phyloP scores from a whole-genome alignment of 2,113 vertebrate genomes.

The Turdus rufiventris region DNA sequence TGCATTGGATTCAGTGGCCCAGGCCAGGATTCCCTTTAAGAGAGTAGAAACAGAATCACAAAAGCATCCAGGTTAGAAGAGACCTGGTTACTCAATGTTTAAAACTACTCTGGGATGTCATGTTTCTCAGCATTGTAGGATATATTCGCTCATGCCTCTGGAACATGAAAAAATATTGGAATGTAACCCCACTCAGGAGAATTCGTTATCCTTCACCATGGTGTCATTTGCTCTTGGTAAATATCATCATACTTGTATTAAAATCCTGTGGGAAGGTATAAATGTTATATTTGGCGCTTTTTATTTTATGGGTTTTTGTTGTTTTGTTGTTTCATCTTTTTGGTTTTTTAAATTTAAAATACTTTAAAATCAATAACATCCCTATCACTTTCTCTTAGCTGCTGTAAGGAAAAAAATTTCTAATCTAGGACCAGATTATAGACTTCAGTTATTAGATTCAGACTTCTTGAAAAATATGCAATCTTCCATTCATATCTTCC shows the following conservation, averaged over 20 bases:
- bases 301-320: not conserved
- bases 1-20: not conserved
- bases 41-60: not conserved
- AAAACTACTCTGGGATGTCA: not conserved
- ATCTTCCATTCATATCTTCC: not conserved
- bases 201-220: not conserved
- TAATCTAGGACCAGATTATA: not conserved
- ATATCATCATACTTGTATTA: not conserved
- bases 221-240: not conserved
- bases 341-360: not conserved
- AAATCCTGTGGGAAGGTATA: not conserved
- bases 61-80: not conserved
- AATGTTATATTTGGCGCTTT: rapidly evolving
- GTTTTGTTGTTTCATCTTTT: not conserved
- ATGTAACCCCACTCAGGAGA: not conserved
- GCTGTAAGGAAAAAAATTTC: not conserved
- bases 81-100: not conserved
- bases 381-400: not conserved
- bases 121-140: not conserved
- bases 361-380: not conserved
- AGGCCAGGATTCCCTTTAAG: not conserved
- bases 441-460: not conserved
- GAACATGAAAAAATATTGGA: not conserved
- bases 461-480: not conserved
- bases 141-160: not conserved